phyloP scores from a whole-genome alignment of 2,797 vertebrate species.

The Macropodus opercularis region DNA sequence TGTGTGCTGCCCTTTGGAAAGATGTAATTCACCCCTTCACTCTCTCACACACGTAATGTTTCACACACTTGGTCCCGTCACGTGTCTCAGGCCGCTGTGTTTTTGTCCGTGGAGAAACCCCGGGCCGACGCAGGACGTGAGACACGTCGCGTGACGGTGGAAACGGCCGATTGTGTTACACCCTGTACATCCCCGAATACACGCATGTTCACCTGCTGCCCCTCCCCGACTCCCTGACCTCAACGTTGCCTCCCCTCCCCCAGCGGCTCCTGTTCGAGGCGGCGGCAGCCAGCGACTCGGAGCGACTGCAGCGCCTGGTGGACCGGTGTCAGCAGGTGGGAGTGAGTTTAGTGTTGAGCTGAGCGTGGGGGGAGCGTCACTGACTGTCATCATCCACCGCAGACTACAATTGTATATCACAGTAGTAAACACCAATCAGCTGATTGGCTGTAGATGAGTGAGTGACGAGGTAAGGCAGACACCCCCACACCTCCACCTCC shows the following conservation, averaged over 20 bases:
- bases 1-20: conserved; percentile 96
- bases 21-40: conserved; percentile 88
- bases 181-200: conserved; percentile 15
- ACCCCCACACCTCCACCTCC: conserved; percentile 57
- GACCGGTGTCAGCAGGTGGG: conserved; percentile 94
- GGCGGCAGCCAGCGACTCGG: conserved; percentile 91
- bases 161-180: not conserved
- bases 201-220: conserved; percentile 45
- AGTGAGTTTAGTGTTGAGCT: conserved; percentile 90
- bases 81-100: not conserved
- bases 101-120: too few relatives aligned
- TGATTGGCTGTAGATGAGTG: conserved; percentile 30
- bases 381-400: conserved; percentile 53
- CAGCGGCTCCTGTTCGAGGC: conserved; percentile 97
- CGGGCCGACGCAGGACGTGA: too few relatives aligned
- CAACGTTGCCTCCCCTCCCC: conserved; percentile 52
- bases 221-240: conserved; percentile 25
- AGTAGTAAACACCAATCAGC: not conserved
- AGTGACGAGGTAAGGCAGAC: conserved; percentile 75
- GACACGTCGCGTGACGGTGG: conserved; percentile 10
- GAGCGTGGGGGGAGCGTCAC: conserved; percentile 86
- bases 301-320: conserved; percentile 93
- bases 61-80: not conserved
- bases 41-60: not conserved
- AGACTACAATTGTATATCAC: not conserved